Base-by-base conservation (phyloP, 2,797 vertebrate species). In the Propithecus perrieri region DNA sequence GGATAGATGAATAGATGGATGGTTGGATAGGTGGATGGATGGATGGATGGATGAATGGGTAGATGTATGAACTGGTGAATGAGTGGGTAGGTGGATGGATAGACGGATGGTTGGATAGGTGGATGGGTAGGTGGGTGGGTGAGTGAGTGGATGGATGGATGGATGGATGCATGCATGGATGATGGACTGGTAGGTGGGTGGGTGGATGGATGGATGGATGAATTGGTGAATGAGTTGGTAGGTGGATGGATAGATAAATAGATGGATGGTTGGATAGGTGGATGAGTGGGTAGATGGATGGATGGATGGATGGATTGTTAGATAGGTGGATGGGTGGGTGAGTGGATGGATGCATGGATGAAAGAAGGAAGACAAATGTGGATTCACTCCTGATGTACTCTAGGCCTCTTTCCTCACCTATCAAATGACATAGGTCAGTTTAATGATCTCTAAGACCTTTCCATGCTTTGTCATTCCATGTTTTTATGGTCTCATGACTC, bases 261-360 rank as follows among this genome's bases (percentile, higher is more conserved):
- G 3, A 24, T 33, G 14, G 30, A 13, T 63, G 30, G 30, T 1
- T 28, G 24, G 28, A 41, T 7, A 15, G 74, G 33, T 57, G 28
- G 20, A 8, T 72, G 20, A 13, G 12, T 38, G 15, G 26, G 4
- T 28, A n/a, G 24, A 6, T 53, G 13, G 35, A 3, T 65, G 24
- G 74, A 41, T 65, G 13, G 53, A 35, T 72, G 41, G 12, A 57
- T 89, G 43, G 22, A 63, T 48, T 2, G 15, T 28, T 35, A 10
- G 2, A 7, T 18, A 0, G 24, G 2, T 41, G 7, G 53, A 30
- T 24, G 12, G 50, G 5, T 9, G 26, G 17, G 1, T 46, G 22
- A 17, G 3, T 67, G 5, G 12, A 5, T 24, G n/a, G 14, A 7
- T 28, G 5, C 33, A 7, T 38, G 8, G 4, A 57, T 10, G 6